Base-by-base conservation (phyloP, 2,797 vertebrate genomes). In the Gastrophryne carolinensis region DNA sequence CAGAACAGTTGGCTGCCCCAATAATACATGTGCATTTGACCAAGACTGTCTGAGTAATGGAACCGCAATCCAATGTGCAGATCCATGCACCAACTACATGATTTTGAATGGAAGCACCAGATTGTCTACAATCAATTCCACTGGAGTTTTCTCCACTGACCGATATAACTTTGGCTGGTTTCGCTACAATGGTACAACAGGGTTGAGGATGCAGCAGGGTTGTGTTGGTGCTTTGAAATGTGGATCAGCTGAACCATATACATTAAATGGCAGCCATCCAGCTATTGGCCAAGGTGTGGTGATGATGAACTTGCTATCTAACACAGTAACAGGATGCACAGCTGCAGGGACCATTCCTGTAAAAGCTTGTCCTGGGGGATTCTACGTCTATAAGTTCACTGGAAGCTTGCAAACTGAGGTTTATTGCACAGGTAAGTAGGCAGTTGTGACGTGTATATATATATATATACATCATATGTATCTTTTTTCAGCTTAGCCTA, bases 321-420 rank as follows among this genome's bases (percentile, higher is more conserved):
- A 76, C 44, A 19, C 57, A 54, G 67, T 56, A 44, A 17, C 47
- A 32, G 58, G 65, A 23, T 76, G 73, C 37, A 37, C n/a, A 47
- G 37, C 56, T 47, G 26, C 47, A 32, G 47, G 65, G 47, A 62
- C 54, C 21, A 70, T 76, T 11, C 57, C 73, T 24, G 57, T 76
- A 2, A 76, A 76, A 63, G 73, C 73, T 34, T 75, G 73, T 24
- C 1, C 49, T 27, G 74, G 50, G 1, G 37, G 37, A 41, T 77
- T 34, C 29, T 77, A 70, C 3, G 67, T 77, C 35, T 77, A 77
- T 44, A 77, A 77, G 57, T 77, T 77, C 27, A 26, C 58, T 54
- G 74, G 74, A 47, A 50, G 21, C 11, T 19, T 75, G 13, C 17
- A 52, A 44, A 60, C 32, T 61, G 73, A 76, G 8, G 73, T 63